These are phyloP conservation scores for Argyra leucocephala DNA, from an alignment of 2,888 invertebrate species.

Conservation along the genomic window DNA sequence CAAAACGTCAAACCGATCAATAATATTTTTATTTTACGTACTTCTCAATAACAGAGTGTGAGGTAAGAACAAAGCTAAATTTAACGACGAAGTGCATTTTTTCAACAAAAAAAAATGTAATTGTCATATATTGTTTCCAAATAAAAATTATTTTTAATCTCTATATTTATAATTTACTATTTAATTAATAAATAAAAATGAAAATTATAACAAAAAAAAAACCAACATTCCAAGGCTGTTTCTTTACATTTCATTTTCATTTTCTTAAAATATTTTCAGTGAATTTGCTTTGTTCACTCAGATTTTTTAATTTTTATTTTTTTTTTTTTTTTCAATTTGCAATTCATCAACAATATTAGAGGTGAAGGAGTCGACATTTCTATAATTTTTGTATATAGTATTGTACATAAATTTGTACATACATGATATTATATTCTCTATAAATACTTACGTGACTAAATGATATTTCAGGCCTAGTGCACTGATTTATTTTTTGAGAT, in stretches of 20 bases:
- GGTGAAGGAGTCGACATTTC: not conserved
- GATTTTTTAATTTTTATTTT: not conserved
- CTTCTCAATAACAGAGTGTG: too few relatives aligned
- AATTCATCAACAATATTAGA: not conserved
- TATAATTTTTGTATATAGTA: too few relatives aligned
- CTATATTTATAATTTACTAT: not conserved
- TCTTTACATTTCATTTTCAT: not conserved
- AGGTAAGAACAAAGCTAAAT: too few relatives aligned
- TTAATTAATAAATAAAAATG: not conserved
- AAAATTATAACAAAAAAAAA: too few relatives aligned
- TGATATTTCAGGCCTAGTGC: not conserved
- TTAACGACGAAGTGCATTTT: too few relatives aligned
- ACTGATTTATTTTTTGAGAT: not conserved
- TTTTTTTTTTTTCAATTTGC: not conserved
- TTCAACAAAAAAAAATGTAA: too few relatives aligned
- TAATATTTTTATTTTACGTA: too few relatives aligned
- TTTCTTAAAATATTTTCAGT: not conserved
- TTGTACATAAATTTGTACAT: too few relatives aligned
- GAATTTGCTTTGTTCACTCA: not conserved
- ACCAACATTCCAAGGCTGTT: constrained; percentile 2
- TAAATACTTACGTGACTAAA: not conserved
- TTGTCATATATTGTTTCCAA: too few relatives aligned
- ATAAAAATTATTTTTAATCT: too few relatives aligned
- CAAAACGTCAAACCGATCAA: too few relatives aligned
- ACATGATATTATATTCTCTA: too few relatives aligned